Conservation (phyloP, 64 coral and sea anemone genomes). For the Pachyseris speciosa region DNA sequence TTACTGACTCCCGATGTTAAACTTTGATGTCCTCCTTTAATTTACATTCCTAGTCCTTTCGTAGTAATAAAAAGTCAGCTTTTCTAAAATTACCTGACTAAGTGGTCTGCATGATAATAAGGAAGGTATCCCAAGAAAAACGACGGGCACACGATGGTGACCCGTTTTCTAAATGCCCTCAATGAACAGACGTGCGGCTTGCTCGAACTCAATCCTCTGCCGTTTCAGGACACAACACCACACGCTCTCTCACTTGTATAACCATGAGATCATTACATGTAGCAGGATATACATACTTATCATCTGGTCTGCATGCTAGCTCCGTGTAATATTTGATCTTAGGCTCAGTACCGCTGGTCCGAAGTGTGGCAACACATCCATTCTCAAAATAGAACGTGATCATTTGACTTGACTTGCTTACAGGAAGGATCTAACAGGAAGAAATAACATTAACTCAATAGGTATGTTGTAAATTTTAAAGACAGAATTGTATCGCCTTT, state of each 20-base stretch:
- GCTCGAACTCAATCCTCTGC: too few species aligned
- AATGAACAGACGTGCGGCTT: neutral
- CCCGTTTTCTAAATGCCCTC: too few species aligned
- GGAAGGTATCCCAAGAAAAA: too few species aligned
- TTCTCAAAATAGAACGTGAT: slow-evolving; percentile 98
- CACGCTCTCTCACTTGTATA: neutral
- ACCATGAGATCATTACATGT: neutral
- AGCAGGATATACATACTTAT: slow-evolving; percentile 59
- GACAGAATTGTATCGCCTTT: too few species aligned
- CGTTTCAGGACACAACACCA: neutral
- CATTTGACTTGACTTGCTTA: slow-evolving; percentile 95
- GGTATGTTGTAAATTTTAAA: neutral
- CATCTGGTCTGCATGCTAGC: slow-evolving; percentile 75
- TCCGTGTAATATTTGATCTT: slow-evolving; percentile 99
- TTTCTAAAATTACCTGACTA: too few species aligned
- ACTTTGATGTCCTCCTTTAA: too few species aligned
- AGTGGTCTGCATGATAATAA: too few species aligned
- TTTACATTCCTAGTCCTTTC: too few species aligned
- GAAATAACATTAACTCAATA: neutral
- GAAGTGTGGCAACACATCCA: slow-evolving; percentile 92
- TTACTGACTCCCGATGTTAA: too few species aligned
- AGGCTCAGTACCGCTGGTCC: slow-evolving; percentile 96
- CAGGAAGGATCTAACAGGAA: slow-evolving; percentile 78
- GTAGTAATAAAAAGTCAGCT: too few species aligned
- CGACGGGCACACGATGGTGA: too few species aligned